A percentile compares a stretch with the other conserved stretches of the same genome.
Evolutionary conservation across 2,797 vertebrate genomes (phyloP).

Genomic region (Periophthalmus magnuspinnatus): DNA sequence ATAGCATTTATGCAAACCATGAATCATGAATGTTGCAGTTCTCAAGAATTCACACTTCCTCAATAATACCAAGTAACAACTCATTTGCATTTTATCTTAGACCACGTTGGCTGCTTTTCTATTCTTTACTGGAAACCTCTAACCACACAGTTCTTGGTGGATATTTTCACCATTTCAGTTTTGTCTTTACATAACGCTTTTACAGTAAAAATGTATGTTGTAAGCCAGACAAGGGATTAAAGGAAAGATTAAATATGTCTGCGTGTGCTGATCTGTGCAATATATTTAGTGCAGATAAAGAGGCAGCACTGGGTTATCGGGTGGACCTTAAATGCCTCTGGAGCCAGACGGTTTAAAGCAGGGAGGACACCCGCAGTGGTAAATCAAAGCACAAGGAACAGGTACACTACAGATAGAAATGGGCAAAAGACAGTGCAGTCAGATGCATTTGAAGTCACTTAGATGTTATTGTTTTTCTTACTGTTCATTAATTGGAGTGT

Average conservation of each 20-base stretch:
- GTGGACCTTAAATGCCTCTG: slow-evolving; percentile 43
- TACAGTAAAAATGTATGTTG: slow-evolving; percentile 22
- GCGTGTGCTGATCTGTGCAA: not conserved
- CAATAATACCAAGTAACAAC: not conserved
- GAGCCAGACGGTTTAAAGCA: slow-evolving; percentile 56
- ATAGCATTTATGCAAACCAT: not conserved
- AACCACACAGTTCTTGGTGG: not conserved
- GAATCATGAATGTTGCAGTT: not conserved
- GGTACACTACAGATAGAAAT: slow-evolving; percentile 27
- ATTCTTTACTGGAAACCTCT: not conserved
- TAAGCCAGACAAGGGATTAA: slow-evolving; percentile 22
- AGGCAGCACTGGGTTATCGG: slow-evolving; percentile 33
- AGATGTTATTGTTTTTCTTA: not conserved
- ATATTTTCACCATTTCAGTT: not conserved
- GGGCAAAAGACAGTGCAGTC: not conserved
- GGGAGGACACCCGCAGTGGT: slow-evolving; percentile 25
- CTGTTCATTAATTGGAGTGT: no score
- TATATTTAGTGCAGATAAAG: slow-evolving; percentile 25
- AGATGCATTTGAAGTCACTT: not conserved
- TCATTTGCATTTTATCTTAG: not conserved
- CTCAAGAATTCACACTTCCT: slow-evolving; percentile 25
- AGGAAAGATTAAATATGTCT: slow-evolving; percentile 14
- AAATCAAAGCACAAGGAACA: slow-evolving; percentile 43
- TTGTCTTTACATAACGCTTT: not conserved
- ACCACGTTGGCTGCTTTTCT: slow-evolving; percentile 26